Conservation (phyloP, 1,140 invertebrate species). For the Drosophila carrolli region DNA sequence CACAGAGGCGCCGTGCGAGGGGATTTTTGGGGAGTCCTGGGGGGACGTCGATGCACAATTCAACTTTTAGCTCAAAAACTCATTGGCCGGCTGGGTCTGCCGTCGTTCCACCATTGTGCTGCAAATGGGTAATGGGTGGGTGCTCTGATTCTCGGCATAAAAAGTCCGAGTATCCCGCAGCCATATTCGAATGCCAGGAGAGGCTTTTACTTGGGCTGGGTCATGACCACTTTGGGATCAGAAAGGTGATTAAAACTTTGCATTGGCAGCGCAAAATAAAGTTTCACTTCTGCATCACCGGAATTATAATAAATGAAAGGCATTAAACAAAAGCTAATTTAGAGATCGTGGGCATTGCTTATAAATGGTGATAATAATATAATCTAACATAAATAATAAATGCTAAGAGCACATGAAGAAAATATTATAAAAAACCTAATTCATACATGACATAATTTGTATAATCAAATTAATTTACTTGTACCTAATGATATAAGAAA, state of each 20-base stretch:
- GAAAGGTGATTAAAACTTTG: conserved; percentile 48
- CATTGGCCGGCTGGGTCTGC: conserved; percentile 64
- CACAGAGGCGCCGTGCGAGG: conserved; percentile 24
- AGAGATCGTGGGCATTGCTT: not conserved
- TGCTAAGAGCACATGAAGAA: too few species aligned
- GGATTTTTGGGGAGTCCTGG: conserved; percentile 7
- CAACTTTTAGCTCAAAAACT: conserved; percentile 81
- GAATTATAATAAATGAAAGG: conserved; percentile 3
- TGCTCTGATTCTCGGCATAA: conserved; percentile 27
- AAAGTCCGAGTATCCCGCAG: conserved; percentile 66
- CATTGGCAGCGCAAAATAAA: conserved; percentile 7
- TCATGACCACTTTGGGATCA: conserved; percentile 42
- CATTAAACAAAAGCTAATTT: conserved; percentile 8
- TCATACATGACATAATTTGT: too few species aligned
- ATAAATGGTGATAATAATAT: not conserved
- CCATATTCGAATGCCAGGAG: conserved; percentile 60
- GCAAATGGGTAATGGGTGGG: conserved; percentile 10
- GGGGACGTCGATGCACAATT: conserved; percentile 77
- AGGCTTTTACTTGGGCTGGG: conserved; percentile 19
- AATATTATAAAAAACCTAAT: too few species aligned
- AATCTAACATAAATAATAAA: too few species aligned
- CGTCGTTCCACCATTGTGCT: conserved; percentile 12
- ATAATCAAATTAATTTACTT: too few species aligned
- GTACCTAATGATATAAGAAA: too few species aligned
- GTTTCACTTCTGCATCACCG: not conserved